Percentiles rank a stretch among this genome's conserved stretches.
Conservation (phyloP, 2,797 vertebrate genomes). For the Onychomys leucogaster region DNA sequence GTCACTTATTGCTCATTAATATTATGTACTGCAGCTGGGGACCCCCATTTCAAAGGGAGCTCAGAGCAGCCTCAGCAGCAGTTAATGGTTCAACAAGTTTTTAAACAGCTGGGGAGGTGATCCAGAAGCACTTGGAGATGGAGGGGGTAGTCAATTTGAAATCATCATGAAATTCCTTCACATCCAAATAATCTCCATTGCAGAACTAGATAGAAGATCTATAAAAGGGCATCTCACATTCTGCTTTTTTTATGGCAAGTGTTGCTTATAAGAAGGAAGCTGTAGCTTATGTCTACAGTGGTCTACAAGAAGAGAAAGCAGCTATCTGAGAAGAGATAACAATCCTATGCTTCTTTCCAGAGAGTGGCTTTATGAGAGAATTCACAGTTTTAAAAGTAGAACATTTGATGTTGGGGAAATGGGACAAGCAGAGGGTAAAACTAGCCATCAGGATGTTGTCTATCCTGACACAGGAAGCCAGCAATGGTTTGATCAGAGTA, state of each 20-base stretch:
- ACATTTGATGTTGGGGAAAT: slow-evolving; percentile 49
- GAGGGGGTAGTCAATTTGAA: slow-evolving; percentile 63
- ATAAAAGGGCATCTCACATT: slow-evolving; percentile 42
- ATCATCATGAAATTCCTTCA: slow-evolving; percentile 71
- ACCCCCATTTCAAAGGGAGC: slow-evolving; percentile 76
- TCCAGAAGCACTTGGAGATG: slow-evolving; percentile 69
- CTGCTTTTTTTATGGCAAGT: neutral
- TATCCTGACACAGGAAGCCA: neutral
- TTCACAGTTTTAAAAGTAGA: slow-evolving; percentile 41
- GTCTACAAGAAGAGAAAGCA: slow-evolving; percentile 48
- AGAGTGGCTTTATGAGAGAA: slow-evolving; percentile 62
- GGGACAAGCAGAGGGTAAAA: slow-evolving; percentile 27
- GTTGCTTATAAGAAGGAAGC: slow-evolving; percentile 63
- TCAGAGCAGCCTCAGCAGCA: slow-evolving; percentile 71
- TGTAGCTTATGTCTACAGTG: slow-evolving; percentile 59
- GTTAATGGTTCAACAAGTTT: slow-evolving; percentile 80
- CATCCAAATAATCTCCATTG: slow-evolving; percentile 67
- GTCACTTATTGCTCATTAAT: slow-evolving; percentile 74
- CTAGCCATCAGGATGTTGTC: neutral
- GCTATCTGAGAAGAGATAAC: slow-evolving; percentile 55
- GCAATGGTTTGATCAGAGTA: neutral
- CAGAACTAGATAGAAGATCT: slow-evolving; percentile 50
- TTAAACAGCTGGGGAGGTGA: slow-evolving; percentile 77
- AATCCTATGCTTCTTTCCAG: slow-evolving; percentile 44
- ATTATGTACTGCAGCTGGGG: slow-evolving; percentile 59